Percentiles rank a stretch among this genome's conserved stretches.
Conservation (phyloP, 1,140 invertebrate genomes). For the Stegodyphus mimosarum region DNA sequence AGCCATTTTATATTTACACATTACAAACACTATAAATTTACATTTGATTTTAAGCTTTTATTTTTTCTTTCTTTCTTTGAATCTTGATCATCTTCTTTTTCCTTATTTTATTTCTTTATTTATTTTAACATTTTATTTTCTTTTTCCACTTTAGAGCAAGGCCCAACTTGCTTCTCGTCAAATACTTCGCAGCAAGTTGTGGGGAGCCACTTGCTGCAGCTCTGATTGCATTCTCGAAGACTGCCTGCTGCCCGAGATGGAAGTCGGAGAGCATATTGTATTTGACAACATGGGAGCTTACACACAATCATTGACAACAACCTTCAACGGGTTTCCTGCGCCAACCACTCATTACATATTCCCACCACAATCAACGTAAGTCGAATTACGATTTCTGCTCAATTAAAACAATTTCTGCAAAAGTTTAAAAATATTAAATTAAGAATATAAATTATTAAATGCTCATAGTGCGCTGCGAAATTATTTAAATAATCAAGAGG, state of each 20-base stretch:
- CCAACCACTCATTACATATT: conserved; percentile 69
- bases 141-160: conserved; percentile 19
- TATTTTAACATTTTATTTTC: not conserved
- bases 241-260: conserved; percentile 68
- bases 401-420: not conserved
- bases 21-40: too few species aligned
- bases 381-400: not conserved
- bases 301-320: conserved; percentile 70
- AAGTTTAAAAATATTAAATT: not conserved
- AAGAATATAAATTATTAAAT: too few species aligned
- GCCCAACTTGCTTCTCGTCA: conserved; percentile 4
- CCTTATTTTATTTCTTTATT: not conserved
- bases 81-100: not conserved
- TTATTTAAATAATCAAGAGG: not conserved
- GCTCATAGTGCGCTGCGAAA: too few species aligned
- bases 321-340: conserved; percentile 71
- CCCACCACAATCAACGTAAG: conserved; percentile 52
- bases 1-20: too few species aligned
- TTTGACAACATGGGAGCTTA: conserved; percentile 73
- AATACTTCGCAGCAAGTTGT: conserved; percentile 65
- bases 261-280: conserved; percentile 70
- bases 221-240: conserved; percentile 69
- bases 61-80: too few species aligned
- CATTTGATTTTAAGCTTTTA: too few species aligned
- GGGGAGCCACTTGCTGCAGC: conserved; percentile 72